Evolutionary conservation across 2,113 vertebrate species (phyloP), one percentile per base, ranked within the genome.

Genomic region (Crotalus tigris): DNA sequence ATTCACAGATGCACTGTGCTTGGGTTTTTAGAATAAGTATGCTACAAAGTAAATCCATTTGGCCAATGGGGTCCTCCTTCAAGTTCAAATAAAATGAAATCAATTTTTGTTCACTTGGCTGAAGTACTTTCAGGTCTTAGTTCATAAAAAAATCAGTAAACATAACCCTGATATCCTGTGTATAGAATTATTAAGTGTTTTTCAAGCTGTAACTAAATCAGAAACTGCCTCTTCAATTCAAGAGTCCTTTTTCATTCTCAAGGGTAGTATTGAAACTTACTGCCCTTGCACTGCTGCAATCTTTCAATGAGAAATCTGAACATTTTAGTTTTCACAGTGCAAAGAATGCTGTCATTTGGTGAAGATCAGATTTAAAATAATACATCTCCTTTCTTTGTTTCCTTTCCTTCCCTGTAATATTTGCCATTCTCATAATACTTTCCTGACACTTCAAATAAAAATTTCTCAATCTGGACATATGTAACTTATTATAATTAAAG

Each of bases 201-300:
- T 93, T 33, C 19, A 19, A 26, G 90, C 89, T 46, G 89, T 93
- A 90, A 57, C 51, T 93, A 85, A 90, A 91, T 91, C 92, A 90
- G 53, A 90, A 94, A 29, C 53, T 94, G 24, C n/a, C 64, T 88
- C 94, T 93, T 95, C 24, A 89, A 69, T 81, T 91, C 81, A 85
- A 89, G 61, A 90, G 53, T 75, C 53, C n/a, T 29, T 95, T 93
- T 94, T 91, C 44, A 87, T 26, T 91, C 87, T 93, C 92, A 94
- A 91, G 91, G 85, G 64, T 13, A 93, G 87, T 33, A 86, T 33
- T 59, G 54, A 94, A 92, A 51, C n/a, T 93, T 24, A 91, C 89
- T 39, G 58, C 15, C 85, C 58, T 93, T 90, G 54, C 53, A 89
- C 23, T 92, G 39, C 39, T 59, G 46, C 90, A 94, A 93, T 53